Conservation (phyloP, 1,140 invertebrate genomes). For the Macrobrachium nipponense region DNA sequence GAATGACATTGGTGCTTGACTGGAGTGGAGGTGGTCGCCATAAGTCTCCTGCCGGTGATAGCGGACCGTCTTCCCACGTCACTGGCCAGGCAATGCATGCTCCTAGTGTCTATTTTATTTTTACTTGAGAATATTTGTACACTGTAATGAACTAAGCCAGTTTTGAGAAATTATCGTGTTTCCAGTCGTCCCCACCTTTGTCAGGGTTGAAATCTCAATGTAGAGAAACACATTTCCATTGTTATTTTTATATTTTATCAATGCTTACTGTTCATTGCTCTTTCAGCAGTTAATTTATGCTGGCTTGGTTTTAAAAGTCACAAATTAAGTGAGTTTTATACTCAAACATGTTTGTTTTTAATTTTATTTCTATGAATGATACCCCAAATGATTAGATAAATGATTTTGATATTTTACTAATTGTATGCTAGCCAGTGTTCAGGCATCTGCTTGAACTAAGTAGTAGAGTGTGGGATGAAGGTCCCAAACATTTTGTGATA, state of each 20-base stretch:
- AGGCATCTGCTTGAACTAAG: slow-evolving; percentile 29
- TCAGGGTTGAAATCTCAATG: slow-evolving; percentile 64
- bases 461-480: slow-evolving; percentile 59
- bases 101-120: slow-evolving; percentile 64
- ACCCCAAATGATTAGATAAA: slow-evolving; percentile 60
- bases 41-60: slow-evolving; percentile 39
- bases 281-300: slow-evolving; percentile 58
- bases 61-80: slow-evolving; percentile 43
- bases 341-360: slow-evolving; percentile 61
- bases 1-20: slow-evolving; percentile 11
- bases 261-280: slow-evolving; percentile 56
- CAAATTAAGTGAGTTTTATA: slow-evolving; percentile 63
- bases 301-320: slow-evolving; percentile 63
- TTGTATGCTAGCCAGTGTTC: slow-evolving; percentile 55
- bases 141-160: slow-evolving; percentile 63
- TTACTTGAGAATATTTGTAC: slow-evolving; percentile 64
- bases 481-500: slow-evolving; percentile 65
- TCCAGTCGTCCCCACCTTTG: slow-evolving; percentile 62
- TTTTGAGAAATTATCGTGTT: slow-evolving; percentile 62
- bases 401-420: slow-evolving; percentile 64
- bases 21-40: slow-evolving; percentile 19
- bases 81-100: slow-evolving; percentile 59
- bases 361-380: slow-evolving; percentile 62
- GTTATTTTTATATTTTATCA: slow-evolving; percentile 63
- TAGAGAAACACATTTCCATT: slow-evolving; percentile 65